A percentile compares a stretch with the other conserved stretches of the same genome.
These are phyloP conservation scores for Caenorhabditis sp. DNA, from an alignment of 2,888 invertebrate genomes.

Conservation along the genomic window DNA sequence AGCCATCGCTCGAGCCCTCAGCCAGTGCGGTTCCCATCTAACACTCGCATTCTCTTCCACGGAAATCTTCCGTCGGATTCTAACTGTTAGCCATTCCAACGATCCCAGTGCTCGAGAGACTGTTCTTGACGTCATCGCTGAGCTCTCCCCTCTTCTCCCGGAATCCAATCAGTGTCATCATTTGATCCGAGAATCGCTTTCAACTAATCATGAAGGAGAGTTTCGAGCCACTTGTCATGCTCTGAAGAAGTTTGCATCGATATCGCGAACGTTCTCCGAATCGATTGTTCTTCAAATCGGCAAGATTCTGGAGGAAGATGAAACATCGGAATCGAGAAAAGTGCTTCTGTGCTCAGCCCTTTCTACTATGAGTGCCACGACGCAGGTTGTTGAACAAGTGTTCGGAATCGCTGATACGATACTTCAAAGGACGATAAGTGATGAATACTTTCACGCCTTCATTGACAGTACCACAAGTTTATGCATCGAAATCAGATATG, in stretches of 20 bases:
- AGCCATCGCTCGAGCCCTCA: slow-evolving; percentile 94
- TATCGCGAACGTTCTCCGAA: slow-evolving; percentile 88
- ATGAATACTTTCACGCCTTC: slow-evolving; percentile 56
- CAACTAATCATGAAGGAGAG: slow-evolving; percentile 96
- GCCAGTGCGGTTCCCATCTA: slow-evolving; percentile 95
- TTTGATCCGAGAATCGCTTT: slow-evolving; percentile 84
- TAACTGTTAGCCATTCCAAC: slow-evolving; percentile 96
- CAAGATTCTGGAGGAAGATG: slow-evolving; percentile 58
- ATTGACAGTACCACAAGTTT: slow-evolving; percentile 66
- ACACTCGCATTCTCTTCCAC: slow-evolving; percentile 92
- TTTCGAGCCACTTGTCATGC: slow-evolving; percentile 97
- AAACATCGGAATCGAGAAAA: slow-evolving; percentile 42
- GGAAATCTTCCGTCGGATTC: slow-evolving; percentile 86
- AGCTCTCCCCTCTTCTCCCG: slow-evolving; percentile 35
- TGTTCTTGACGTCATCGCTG: slow-evolving; percentile 86
- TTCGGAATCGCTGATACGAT: slow-evolving; percentile 56
- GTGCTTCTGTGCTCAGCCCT: slow-evolving; percentile 34
- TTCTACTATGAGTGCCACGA: slow-evolving; percentile 59
- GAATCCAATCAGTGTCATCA: slow-evolving; percentile 67
- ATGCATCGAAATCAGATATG: slow-evolving; percentile 65
- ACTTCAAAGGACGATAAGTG: slow-evolving; percentile 45
- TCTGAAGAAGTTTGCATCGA: slow-evolving; percentile 94
- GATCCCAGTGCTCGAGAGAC: slow-evolving; percentile 95
- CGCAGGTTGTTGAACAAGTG: slow-evolving; percentile 46
- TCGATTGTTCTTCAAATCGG: slow-evolving; percentile 48